Evolutionary conservation across 2,797 vertebrate species (phyloP).

Genomic region (Nyctalus aviator): DNA sequence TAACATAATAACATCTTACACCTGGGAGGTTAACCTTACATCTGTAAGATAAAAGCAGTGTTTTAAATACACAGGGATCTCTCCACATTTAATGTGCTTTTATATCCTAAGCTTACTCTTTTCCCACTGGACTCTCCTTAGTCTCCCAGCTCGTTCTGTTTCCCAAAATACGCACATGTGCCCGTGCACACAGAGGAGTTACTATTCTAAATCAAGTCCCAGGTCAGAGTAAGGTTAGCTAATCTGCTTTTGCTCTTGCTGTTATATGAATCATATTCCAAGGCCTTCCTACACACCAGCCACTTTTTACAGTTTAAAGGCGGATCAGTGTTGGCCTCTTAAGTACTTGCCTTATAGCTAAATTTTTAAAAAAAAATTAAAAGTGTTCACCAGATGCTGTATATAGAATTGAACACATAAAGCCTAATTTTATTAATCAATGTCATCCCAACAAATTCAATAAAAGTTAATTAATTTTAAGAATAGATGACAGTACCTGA

Average conservation of each 20-base stretch:
- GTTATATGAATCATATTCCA: not conserved
- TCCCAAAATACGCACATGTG: not conserved
- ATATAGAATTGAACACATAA: not conserved
- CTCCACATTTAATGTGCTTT: not conserved
- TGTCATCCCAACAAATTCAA: not conserved
- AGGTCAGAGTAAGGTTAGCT: not conserved
- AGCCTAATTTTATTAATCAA: not conserved
- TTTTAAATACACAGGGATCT: not conserved
- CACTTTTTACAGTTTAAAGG: conserved; percentile 3
- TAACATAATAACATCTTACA: not conserved
- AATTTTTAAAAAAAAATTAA: not conserved
- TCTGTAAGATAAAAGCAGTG: not conserved
- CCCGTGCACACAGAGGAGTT: rapidly evolving
- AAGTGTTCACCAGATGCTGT: not conserved
- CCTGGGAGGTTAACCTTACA: not conserved
- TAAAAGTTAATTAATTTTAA: not conserved
- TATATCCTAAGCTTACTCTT: conserved; percentile 5
- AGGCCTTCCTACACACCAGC: not conserved
- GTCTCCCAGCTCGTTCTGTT: not conserved
- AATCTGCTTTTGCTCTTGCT: conserved; percentile 20
- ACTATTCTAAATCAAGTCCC: not conserved
- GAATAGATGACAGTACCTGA: not conserved
- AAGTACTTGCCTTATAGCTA: not conserved
- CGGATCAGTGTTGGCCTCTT: not conserved
- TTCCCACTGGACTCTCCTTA: not conserved